Base-by-base conservation (phyloP, 2,888 invertebrate genomes). In the Petrophora chlorosata region DNA sequence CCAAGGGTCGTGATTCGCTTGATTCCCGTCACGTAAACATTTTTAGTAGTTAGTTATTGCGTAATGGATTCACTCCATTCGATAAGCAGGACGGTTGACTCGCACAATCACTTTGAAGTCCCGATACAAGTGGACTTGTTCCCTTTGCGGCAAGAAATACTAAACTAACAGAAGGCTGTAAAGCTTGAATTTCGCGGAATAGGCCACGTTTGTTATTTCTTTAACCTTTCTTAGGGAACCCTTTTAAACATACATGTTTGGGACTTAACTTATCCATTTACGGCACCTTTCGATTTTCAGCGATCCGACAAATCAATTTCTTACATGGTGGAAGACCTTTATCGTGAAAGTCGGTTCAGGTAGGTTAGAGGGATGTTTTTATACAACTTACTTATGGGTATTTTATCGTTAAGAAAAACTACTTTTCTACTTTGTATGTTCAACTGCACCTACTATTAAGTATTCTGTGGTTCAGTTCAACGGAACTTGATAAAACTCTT, bases 21-120 rank as follows among this genome's bases (percentile, higher is more conserved):
- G 38, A 56, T 60, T 54, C 51, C 42, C 36, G 65, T 64, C 70
- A 70, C 67, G 72, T 69, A 61, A 69, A 66, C 14, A 13, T 55
- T 63, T 72, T 67, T 67, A 71, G 69, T 66, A 66, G 61, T 63
- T 65, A 3, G 5, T 28, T 61, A 56, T 53, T 63, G 53, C 58
- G 60, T 72, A 75, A 70, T 70, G 62, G 69, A 69, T 70, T 70
- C 65, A 56, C 63, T 59, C 56, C 67, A 65, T 70, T 70, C 59
- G 54, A 63, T 70, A 72, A 70, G 66, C 67, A 67, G 52, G 58
- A 55, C 66, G 63, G 64, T 73, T 72, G 63, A 69, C 72, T 71
- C 63, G 64, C 65, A 56, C 65, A 69, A 69, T 68, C 62, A 62
- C 72, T 77, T 79, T 77, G 74, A 76, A 70, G 72, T 59, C 53